These are phyloP conservation scores for Drosophila lowei DNA, from an alignment of 1,140 invertebrate species.

Conservation along the genomic window DNA sequence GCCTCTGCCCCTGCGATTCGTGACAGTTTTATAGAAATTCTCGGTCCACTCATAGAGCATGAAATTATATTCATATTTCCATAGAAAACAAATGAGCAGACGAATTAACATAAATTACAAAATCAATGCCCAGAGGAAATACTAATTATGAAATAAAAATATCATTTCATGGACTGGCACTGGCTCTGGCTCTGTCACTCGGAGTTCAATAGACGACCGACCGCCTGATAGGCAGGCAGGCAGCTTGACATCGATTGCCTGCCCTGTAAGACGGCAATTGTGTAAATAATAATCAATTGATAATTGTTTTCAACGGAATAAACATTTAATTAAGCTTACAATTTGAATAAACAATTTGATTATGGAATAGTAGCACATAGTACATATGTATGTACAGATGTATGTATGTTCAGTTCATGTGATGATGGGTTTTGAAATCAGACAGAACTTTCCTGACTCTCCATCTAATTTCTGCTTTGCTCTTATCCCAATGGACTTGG, in stretches of 20 bases:
- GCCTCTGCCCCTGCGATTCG: conserved; percentile 1
- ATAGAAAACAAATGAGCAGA: conserved; percentile 19
- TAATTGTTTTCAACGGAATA: conserved; percentile 30
- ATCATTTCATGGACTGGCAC: conserved; percentile 57
- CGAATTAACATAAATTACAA: conserved; percentile 65
- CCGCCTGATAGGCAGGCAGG: conserved; percentile 1
- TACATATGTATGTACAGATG: not conserved
- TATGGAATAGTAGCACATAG: conserved; percentile 13
- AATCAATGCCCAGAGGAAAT: conserved; percentile 53
- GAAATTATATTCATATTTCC: conserved; percentile 52
- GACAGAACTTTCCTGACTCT: not conserved
- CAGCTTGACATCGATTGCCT: conserved; percentile 10
- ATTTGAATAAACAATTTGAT: conserved; percentile 52
- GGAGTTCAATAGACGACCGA: conserved; percentile 55
- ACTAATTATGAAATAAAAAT: conserved; percentile 54
- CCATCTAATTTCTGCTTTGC: not conserved
- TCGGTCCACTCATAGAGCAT: conserved; percentile 32
- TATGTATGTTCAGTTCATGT: not conserved
- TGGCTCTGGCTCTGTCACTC: conserved; percentile 15
- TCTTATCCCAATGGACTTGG: conserved; percentile 2
- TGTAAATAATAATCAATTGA: conserved; percentile 46
- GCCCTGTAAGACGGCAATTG: conserved; percentile 33
- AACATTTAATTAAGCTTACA: conserved; percentile 60
- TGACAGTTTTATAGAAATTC: conserved; percentile 42
- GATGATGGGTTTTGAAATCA: not conserved